Evolutionary conservation across 2,888 invertebrate species (phyloP).

Genomic region (Pachymerium ferrugineum): DNA sequence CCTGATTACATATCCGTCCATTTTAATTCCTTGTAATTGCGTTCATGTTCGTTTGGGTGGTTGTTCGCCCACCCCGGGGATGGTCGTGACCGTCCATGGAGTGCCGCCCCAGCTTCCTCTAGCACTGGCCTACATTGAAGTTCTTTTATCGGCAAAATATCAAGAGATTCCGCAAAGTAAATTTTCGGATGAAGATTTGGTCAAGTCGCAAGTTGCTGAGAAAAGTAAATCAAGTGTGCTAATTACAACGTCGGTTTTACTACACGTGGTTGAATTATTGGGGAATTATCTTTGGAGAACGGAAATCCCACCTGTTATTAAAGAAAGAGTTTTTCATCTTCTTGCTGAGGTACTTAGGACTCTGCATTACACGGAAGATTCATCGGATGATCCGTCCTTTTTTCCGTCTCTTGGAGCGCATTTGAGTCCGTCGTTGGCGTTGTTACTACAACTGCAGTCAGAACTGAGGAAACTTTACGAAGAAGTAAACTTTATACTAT

Average conservation of each 20-base stretch:
- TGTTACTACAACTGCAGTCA: constrained; percentile 41
- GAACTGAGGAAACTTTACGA: constrained; percentile 45
- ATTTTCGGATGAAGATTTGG: not conserved
- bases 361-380: constrained; percentile 39
- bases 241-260: constrained; percentile 43
- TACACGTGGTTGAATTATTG: constrained; percentile 44
- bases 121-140: constrained; percentile 47
- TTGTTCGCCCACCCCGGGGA: constrained; percentile 43
- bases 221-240: constrained; percentile 36
- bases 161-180: constrained; percentile 37
- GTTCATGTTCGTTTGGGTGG: constrained; percentile 45
- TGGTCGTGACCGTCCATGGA: constrained; percentile 45
- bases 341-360: constrained; percentile 45
- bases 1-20: constrained; percentile 41
- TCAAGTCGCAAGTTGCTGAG: not conserved
- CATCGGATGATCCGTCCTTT: constrained; percentile 38
- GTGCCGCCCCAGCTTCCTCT: constrained; percentile 47
- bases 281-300: constrained; percentile 44
- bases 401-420: constrained; percentile 40
- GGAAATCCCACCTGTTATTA: constrained; percentile 44
- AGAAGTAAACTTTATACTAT: constrained; percentile 41
- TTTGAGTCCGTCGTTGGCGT: constrained; percentile 33
- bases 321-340: constrained; percentile 46
- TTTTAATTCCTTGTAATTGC: constrained; percentile 45
- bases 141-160: constrained; percentile 43